A percentile compares a stretch with the other conserved stretches of the same genome.
Evolutionary conservation across 2,888 invertebrate genomes (phyloP).

Genomic region (Belgica antarctica): DNA sequence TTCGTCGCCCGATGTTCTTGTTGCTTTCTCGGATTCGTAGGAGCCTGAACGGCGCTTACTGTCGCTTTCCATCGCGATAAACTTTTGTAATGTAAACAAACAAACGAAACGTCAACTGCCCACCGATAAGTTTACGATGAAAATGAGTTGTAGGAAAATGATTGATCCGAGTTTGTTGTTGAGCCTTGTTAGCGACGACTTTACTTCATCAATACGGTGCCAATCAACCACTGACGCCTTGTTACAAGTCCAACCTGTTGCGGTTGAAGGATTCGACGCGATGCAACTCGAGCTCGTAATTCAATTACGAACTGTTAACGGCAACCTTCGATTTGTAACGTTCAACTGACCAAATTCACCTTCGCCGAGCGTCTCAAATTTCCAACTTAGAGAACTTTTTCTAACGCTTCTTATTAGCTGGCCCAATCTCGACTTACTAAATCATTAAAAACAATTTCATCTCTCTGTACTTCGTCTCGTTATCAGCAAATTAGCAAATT

Average conservation of each 20-base stretch:
- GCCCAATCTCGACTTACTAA: conserved; percentile 14
- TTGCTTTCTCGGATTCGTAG: background rate
- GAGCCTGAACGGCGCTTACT: background rate
- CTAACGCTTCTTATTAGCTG: background rate
- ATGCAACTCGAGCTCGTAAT: conserved; percentile 6
- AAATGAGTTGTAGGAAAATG: conserved; percentile 23
- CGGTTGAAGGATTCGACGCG: background rate
- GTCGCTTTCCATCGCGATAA: conserved; percentile 19
- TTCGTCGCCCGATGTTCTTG: background rate
- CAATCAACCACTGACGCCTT: background rate
- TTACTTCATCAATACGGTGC: background rate
- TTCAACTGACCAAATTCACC: background rate
- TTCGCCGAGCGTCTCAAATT: background rate
- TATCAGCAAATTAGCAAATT: conserved; percentile 1
- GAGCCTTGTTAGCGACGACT: background rate
- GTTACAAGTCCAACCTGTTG: conserved; percentile 27
- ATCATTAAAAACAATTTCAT: background rate
- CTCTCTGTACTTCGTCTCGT: background rate
- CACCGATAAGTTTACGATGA: conserved; percentile 19
- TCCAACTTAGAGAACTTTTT: background rate
- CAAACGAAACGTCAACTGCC: conserved; percentile 9
- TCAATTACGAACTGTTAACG: conserved; percentile 9
- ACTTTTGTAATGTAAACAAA: background rate
- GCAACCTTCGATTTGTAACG: background rate
- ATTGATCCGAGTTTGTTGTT: background rate